Conservation (phyloP, 1,140 invertebrate genomes). For the Paralvinella palmiformis region DNA sequence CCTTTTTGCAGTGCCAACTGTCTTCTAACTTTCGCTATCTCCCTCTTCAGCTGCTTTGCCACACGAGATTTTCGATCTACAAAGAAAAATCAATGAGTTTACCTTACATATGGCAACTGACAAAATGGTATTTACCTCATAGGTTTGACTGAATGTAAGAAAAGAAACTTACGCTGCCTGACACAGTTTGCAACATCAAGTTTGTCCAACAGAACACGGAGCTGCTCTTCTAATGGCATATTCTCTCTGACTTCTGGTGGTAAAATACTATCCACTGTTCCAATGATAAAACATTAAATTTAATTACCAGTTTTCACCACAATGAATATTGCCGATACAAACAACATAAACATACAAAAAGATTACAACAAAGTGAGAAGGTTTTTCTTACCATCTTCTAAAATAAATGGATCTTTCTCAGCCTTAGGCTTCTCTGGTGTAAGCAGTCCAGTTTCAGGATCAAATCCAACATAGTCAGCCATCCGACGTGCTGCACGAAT, state of each 20-base stretch:
- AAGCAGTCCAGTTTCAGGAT: slow-evolving; percentile 52
- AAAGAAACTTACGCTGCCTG: slow-evolving; percentile 15
- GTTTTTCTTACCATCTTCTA: slow-evolving; percentile 43
- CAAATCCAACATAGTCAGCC: slow-evolving; percentile 62
- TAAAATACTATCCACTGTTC: slow-evolving; percentile 39
- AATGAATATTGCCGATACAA: too few relatives aligned
- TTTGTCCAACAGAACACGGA: slow-evolving; percentile 45
- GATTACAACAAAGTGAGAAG: background rate
- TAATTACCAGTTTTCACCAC: too few relatives aligned
- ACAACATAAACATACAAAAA: too few relatives aligned
- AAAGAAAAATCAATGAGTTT: background rate
- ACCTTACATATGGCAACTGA: background rate
- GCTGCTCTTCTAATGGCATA: slow-evolving; percentile 45
- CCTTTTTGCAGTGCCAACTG: slow-evolving; percentile 45
- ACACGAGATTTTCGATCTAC: slow-evolving; percentile 17
- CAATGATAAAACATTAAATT: slow-evolving; percentile 14
- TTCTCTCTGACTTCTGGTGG: slow-evolving; percentile 33
- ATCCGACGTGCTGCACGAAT: slow-evolving; percentile 72
- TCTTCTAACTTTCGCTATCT: slow-evolving; percentile 34
- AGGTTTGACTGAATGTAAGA: background rate
- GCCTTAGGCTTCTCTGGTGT: slow-evolving; percentile 32
- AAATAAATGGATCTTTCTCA: slow-evolving; percentile 34
- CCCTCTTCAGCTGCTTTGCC: slow-evolving; percentile 36
- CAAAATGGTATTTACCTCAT: background rate
- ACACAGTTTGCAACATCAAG: slow-evolving; percentile 34